These are phyloP conservation scores for Cephalotes varians DNA, from an alignment of 2,888 invertebrate species.

Conservation along the genomic window DNA sequence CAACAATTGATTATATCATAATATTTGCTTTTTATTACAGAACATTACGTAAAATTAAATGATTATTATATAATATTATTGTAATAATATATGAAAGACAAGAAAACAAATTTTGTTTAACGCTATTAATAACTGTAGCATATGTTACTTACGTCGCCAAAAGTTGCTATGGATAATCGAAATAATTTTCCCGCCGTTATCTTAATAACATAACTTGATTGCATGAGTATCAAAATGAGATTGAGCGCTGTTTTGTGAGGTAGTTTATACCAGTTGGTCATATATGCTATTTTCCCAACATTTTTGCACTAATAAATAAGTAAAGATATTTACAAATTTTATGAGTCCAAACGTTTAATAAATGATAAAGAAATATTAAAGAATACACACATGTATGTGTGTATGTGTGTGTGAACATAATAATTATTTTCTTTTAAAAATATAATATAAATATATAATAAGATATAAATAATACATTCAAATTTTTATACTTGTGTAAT, in stretches of 20 bases:
- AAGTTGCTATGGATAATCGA: conserved; percentile 19
- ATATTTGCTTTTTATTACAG: too few relatives aligned
- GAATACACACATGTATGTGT: background rate
- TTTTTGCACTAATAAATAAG: conserved; percentile 61
- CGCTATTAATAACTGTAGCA: background rate
- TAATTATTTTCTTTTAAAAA: background rate
- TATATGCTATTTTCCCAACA: conserved; percentile 65
- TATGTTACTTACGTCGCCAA: conserved; percentile 23
- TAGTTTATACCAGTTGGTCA: conserved; percentile 70
- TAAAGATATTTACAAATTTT: background rate
- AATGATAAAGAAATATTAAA: background rate
- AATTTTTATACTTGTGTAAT: too few relatives aligned
- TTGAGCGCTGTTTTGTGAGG: conserved; percentile 56
- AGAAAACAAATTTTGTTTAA: background rate
- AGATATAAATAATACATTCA: background rate
- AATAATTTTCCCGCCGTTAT: conserved; percentile 63
- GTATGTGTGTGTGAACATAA: background rate
- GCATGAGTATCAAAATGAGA: conserved; percentile 60
- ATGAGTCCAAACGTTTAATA: background rate
- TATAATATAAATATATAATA: background rate
- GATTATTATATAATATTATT: background rate
- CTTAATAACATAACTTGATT: conserved; percentile 62
- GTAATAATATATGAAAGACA: background rate
- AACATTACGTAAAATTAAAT: background rate
- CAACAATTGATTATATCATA: too few relatives aligned